phyloP scores from a whole-genome alignment of 2,797 vertebrate genomes.

The Hephaestus fuliginosus region DNA sequence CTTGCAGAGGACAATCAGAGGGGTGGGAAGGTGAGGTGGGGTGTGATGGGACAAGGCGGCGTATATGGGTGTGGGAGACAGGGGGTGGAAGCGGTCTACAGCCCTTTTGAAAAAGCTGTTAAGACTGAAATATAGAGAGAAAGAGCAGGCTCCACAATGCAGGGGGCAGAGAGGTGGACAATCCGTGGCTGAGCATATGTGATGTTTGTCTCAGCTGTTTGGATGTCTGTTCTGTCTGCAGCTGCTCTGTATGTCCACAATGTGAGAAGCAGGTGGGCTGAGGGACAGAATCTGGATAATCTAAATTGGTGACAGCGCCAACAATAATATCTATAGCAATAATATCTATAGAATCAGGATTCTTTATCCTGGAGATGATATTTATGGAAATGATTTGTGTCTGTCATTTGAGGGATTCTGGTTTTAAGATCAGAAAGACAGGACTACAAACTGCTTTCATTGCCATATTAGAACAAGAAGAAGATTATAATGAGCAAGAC shows the following conservation, averaged over 20 bases:
- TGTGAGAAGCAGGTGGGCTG: neutral
- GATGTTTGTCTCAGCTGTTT: neutral
- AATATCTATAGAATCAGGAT: neutral
- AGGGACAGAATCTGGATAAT: neutral
- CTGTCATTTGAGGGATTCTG: slow-evolving; percentile 5
- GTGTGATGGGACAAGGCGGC: slow-evolving; percentile 20
- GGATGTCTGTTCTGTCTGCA: slow-evolving; percentile 4
- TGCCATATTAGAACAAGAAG: neutral
- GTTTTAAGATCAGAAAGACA: neutral
- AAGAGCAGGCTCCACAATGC: neutral
- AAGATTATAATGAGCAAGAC: neutral
- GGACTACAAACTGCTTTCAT: slow-evolving; percentile 9
- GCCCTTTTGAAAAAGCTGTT: slow-evolving; percentile 35
- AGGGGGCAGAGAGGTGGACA: neutral
- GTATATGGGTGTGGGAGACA: slow-evolving; percentile 19
- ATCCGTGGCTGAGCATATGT: slow-evolving; percentile 7
- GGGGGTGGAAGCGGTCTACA: slow-evolving; percentile 14
- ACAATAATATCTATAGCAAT: neutral
- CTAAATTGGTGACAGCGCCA: neutral
- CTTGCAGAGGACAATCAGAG: slow-evolving; percentile 49
- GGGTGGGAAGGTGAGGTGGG: slow-evolving; percentile 43
- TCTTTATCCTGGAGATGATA: neutral
- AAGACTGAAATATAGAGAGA: slow-evolving; percentile 26
- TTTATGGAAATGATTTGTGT: slow-evolving; percentile 5
- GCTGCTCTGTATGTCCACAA: neutral